These are phyloP conservation scores for Eucidaris tribuloides DNA, from an alignment of 35 echinoderm and acorn worm genomes.

Conservation along the genomic window DNA sequence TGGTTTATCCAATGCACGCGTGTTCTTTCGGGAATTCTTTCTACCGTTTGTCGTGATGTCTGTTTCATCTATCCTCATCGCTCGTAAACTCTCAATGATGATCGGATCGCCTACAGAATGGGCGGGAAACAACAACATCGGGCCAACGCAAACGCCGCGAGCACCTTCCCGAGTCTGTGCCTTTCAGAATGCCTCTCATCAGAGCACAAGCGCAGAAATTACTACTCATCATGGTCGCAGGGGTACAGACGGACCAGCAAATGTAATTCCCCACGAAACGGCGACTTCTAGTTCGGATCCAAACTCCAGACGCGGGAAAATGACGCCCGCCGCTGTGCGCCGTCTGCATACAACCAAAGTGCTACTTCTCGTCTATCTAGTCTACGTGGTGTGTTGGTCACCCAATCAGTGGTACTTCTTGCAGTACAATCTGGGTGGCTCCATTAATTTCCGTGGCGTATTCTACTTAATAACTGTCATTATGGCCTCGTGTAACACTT, in stretches of 20 bases:
- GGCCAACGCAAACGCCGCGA: too few relatives aligned
- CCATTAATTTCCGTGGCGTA: not conserved
- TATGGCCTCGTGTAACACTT: constrained; percentile 7
- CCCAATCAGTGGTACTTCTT: constrained; percentile 32
- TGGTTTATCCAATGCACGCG: not conserved
- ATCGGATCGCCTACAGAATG: not conserved
- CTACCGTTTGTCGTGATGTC: not conserved
- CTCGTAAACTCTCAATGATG: not conserved
- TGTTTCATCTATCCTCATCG: not conserved
- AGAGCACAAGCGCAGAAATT: too few relatives aligned
- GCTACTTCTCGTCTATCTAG: not conserved
- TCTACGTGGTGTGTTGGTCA: constrained; percentile 29
- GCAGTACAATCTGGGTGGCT: constrained; percentile 2
- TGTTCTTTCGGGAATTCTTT: constrained; percentile 23
- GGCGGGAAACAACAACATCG: too few relatives aligned
- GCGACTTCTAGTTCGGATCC: too few relatives aligned
- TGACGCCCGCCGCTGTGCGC: too few relatives aligned
- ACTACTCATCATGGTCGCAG: too few relatives aligned
- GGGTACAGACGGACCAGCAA: too few relatives aligned
- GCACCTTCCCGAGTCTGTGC: too few relatives aligned
- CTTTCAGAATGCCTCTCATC: too few relatives aligned
- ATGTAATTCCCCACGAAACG: too few relatives aligned
- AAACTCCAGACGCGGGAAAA: too few relatives aligned
- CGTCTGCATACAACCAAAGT: not conserved
- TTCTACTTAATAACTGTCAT: not conserved